phyloP scores from a whole-genome alignment of 1,140 invertebrate genomes.

The Palaemon carinicauda region DNA sequence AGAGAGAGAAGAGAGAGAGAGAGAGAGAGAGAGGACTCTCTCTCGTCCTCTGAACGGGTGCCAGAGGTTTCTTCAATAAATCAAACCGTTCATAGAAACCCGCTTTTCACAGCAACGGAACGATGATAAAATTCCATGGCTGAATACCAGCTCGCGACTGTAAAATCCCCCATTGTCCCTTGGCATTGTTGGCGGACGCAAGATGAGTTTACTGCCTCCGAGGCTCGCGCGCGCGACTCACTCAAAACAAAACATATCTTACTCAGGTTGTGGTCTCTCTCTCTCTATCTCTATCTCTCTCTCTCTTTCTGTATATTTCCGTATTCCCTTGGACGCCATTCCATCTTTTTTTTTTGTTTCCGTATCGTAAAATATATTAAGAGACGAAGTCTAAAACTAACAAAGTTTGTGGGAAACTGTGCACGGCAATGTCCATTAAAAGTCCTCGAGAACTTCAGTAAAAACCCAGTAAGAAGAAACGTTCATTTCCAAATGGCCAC shows the following conservation, averaged over 20 bases:
- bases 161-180: slow-evolving; percentile 49
- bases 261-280: not conserved
- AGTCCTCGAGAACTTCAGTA: slow-evolving; percentile 20
- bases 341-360: not conserved
- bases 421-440: slow-evolving; percentile 12
- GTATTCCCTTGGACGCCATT: not conserved
- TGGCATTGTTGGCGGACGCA: slow-evolving; percentile 39
- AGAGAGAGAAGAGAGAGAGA: no score
- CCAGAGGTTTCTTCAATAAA: slow-evolving; percentile 26
- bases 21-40: not conserved
- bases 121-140: slow-evolving; percentile 40
- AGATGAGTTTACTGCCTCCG: slow-evolving; percentile 11
- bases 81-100: slow-evolving; percentile 27
- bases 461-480: slow-evolving; percentile 21
- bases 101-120: slow-evolving; percentile 41
- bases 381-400: not conserved
- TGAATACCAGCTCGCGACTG: slow-evolving; percentile 32
- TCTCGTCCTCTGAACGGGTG: no score
- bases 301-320: not conserved
- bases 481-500: slow-evolving; percentile 20
- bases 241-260: not conserved
- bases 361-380: slow-evolving; percentile 23
- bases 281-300: not conserved
- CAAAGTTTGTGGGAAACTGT: not conserved
- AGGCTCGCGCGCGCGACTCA: not conserved